Evolutionary conservation across 2,797 vertebrate genomes (phyloP).

Genomic region (Falco concolor): DNA sequence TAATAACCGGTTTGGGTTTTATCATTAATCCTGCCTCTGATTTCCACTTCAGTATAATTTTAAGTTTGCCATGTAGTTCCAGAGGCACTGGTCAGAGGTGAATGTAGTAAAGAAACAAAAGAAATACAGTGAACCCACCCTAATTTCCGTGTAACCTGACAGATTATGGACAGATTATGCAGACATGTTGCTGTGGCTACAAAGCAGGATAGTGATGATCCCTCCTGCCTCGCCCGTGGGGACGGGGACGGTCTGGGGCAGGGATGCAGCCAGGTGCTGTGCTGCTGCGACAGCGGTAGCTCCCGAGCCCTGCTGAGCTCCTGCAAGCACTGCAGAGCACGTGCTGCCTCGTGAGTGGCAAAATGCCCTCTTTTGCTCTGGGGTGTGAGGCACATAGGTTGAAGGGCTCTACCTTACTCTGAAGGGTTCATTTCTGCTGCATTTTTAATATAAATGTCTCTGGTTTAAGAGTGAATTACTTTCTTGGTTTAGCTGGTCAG

Average conservation of each 20-base stretch:
- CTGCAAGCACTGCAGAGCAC: not conserved
- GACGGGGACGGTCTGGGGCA: not conserved
- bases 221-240: fast-evolving
- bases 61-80: not conserved
- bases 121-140: not conserved
- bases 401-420: not conserved
- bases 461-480: not conserved
- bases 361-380: not conserved
- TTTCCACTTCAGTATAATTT: not conserved
- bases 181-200: not conserved
- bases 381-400: not conserved
- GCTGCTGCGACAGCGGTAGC: not conserved
- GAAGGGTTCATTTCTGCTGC: not conserved
- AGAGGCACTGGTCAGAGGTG: not conserved
- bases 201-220: not conserved
- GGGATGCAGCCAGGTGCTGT: fast-evolving
- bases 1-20: not conserved
- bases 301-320: not conserved
- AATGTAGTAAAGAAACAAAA: not conserved
- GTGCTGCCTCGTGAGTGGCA: not conserved
- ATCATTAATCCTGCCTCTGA: not conserved
- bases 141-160: not conserved
- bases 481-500: not conserved
- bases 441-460: not conserved
- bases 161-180: not conserved